phyloP scores from a whole-genome alignment of 2,888 invertebrate species.

The Cremastinae sp. region DNA sequence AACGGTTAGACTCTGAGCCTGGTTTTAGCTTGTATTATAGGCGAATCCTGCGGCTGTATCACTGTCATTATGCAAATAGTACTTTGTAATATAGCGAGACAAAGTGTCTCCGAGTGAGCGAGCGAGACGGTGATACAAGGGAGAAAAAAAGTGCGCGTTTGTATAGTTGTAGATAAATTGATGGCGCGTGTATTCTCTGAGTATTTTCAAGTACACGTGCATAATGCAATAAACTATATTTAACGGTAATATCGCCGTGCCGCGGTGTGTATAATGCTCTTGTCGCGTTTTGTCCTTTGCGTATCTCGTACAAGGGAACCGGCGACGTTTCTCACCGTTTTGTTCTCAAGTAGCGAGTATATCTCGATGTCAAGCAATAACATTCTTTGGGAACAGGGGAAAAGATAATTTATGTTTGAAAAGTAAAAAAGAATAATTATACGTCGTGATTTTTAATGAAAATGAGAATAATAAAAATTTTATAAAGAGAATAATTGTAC shows the following conservation, averaged over 20 bases:
- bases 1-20: conserved; percentile 38
- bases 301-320: conserved; percentile 8
- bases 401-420: no score
- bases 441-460: no score
- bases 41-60: conserved; percentile 46
- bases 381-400: no score
- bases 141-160: neutral
- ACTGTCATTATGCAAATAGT: conserved; percentile 58
- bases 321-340: conserved; percentile 54
- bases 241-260: conserved; percentile 42
- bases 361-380: conserved; percentile 51
- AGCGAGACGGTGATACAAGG: conserved; percentile 14
- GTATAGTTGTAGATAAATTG: conserved; percentile 15
- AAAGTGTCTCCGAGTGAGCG: conserved; percentile 49
- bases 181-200: conserved; percentile 39
- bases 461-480: no score
- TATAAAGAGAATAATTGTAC: no score
- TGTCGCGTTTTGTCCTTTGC: conserved; percentile 40
- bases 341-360: conserved; percentile 56
- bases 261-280: conserved; percentile 39
- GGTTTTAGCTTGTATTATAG: conserved; percentile 23
- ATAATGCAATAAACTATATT: conserved; percentile 49
- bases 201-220: conserved; percentile 23
- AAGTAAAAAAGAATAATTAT: no score
- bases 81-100: conserved; percentile 53